Evolutionary conservation across 2,797 vertebrate genomes (phyloP), one percentile per base, ranked within the genome.

Genomic region (Triplophysa bombifrons): DNA sequence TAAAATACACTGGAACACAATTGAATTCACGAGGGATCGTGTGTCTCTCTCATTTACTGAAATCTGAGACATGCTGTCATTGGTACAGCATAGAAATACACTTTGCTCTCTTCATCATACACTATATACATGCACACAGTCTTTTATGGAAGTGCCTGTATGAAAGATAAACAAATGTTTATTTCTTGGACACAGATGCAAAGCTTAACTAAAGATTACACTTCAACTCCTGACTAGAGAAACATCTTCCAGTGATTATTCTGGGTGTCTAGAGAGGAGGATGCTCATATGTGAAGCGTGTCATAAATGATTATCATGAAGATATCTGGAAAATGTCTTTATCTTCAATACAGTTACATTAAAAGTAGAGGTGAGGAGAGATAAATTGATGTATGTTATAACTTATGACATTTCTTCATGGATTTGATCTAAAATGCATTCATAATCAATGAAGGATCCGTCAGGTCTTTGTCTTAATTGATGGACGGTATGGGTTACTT

Each of bases 21-120:
- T 85, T 86, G 88, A 88, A 92, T 92, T 92, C 89, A 89, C 89
- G 85, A 83, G 83, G 91, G 88, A 91, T 93, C 86, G 8, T 86
- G 88, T 94, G 93, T 91, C 92, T 87, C 82, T 86, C 75, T 87
- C 90, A 75, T 86, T 91, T 91, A 88, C 82, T 78, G 92, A 90
- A 90, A 93, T 79, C 30, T 82, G 91, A 94, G 90, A 88, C 60
- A 14, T 73, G 80, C 84, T 76, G 82, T 82, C 73, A 79, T 85
- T 90, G 91, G 90, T 85, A 86, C 83, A 85, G 90, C 89, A 92
- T 86, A 88, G 89, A 90, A 89, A 89, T 80, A 88, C 75, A 82
- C 84, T 82, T 69, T 83, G 76, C 30, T 50, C 27, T 76, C 50
- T 11, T 19, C 13, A 17, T 50, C 10, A 13, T 53, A 51, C 55